Conservation (phyloP, 2,113 vertebrate species). For the Sigmodon hispidus region DNA sequence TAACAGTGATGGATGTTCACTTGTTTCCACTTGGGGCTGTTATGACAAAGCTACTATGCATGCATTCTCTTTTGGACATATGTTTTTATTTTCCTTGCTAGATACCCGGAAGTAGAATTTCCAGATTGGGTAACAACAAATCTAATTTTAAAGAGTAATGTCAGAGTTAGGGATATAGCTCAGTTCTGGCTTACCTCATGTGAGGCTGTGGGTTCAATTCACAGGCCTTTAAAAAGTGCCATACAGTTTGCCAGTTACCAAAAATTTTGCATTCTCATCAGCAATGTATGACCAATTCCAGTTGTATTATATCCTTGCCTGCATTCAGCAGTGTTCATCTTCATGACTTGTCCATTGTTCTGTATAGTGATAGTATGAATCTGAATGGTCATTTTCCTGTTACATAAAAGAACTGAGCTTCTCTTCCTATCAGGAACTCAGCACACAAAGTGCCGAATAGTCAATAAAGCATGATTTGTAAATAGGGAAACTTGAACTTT, state of each 20-base stretch:
- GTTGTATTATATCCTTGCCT: background rate
- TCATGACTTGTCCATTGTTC: conserved; percentile 1
- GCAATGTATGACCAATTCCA: background rate
- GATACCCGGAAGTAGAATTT: conserved; percentile 31
- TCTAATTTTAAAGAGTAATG: background rate
- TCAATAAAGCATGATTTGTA: conserved; percentile 28
- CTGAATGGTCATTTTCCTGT: conserved; percentile 3
- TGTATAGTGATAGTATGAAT: background rate
- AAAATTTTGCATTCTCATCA: background rate
- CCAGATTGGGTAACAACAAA: background rate
- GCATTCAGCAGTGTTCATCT: background rate
- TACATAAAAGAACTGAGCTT: background rate
- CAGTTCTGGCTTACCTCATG: background rate
- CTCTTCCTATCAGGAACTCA: conserved; percentile 3
- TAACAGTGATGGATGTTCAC: background rate
- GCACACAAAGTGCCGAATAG: conserved; percentile 33
- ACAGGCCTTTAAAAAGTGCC: background rate
- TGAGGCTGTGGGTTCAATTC: background rate
- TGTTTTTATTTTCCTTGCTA: conserved; percentile 20
- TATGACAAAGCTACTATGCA: background rate
- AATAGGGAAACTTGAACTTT: conserved; percentile 24
- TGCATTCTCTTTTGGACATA: background rate
- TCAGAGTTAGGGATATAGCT: background rate
- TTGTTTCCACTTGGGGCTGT: background rate
- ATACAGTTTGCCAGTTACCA: background rate